Conservation (phyloP, 64 coral and sea anemone species). For the Orbicella faveolata region DNA sequence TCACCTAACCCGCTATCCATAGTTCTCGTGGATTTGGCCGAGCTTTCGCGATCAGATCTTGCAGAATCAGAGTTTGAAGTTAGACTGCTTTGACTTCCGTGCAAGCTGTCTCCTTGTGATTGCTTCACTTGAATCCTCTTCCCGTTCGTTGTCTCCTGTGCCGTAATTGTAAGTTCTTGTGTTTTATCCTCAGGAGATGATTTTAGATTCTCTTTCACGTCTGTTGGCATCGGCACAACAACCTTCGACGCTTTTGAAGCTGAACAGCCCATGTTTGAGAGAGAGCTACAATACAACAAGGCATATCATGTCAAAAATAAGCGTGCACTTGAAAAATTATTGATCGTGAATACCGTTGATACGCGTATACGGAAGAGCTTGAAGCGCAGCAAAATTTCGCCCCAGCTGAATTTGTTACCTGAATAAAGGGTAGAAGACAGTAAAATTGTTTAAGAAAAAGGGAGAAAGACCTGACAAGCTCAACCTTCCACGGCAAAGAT, state of each 20-base stretch:
- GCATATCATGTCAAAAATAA: slow-evolving; percentile 2
- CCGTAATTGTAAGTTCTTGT: background rate
- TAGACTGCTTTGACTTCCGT: slow-evolving; percentile 72
- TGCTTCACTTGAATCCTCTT: slow-evolving; percentile 48
- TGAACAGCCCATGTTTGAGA: slow-evolving; percentile 74
- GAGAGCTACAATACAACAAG: slow-evolving; percentile 10
- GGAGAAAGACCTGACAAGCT: background rate
- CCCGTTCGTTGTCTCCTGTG: slow-evolving; percentile 24
- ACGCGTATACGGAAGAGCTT: background rate
- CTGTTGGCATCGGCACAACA: slow-evolving; percentile 54
- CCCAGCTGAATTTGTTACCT: background rate
- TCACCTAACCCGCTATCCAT: slow-evolving; percentile 85
- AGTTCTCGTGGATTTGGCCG: slow-evolving; percentile 85
- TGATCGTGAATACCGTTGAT: background rate
- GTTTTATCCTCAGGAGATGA: slow-evolving; percentile 12
- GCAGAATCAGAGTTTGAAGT: slow-evolving; percentile 58
- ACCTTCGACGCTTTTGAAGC: slow-evolving; percentile 71
- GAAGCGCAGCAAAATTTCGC: background rate
- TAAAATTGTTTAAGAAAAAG: background rate
- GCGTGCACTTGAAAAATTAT: background rate
- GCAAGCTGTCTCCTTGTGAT: slow-evolving; percentile 61
- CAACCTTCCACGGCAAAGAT: background rate
- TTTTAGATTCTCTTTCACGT: slow-evolving; percentile 45
- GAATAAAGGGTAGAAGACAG: background rate
- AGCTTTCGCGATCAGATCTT: slow-evolving; percentile 81